Evolutionary conservation across 2,888 invertebrate genomes (phyloP), one percentile per base, ranked within the genome.

Genomic region (Ennomos fuscantarius): DNA sequence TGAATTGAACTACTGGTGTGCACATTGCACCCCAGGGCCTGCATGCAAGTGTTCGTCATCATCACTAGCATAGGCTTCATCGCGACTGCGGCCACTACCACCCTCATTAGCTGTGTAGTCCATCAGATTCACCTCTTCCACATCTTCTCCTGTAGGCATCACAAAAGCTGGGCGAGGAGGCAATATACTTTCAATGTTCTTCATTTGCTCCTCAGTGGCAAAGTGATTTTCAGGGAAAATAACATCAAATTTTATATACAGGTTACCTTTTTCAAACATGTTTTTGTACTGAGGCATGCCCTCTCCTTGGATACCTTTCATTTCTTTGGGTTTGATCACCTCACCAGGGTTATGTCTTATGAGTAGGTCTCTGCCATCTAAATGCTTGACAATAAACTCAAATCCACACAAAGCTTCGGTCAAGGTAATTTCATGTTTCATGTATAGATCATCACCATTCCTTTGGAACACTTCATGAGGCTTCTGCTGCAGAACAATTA

Each of bases 361-460:
- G 50, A 97, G 92, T 60, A 99, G 89, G 75, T 96, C 95, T 45
- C 98, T 93, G 0, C 97, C 97, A 90, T 99, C 98, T 69, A 99
- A 93, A 85, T 99, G 98, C 77, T 95, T 95, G n/a, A 99, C 89
- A 46, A 95, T 93, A 85, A 97, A 95, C 57, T 94, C 93, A 84
- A 98, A 97, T 8, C 99, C 99, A 89, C 98, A 98, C 9, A 99
- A 90, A 10, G 99, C 97, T 83, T 99, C 98, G 2, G 97, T 96
- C 49, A 99, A 87, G 40, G 95, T 94, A 40, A 99, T 94, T 56
- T 94, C 95, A 75, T 95, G 94, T 64, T 94, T 95, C 87, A 97
- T 94, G 64, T 94, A 86, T 49, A 97, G 90, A 82, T 96, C 96
- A 79, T 96, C 94, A 49, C 95, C 95, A 57, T 94, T 94, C 63